phyloP scores from a whole-genome alignment of 1,140 invertebrate genomes.

The Aricia agestis region DNA sequence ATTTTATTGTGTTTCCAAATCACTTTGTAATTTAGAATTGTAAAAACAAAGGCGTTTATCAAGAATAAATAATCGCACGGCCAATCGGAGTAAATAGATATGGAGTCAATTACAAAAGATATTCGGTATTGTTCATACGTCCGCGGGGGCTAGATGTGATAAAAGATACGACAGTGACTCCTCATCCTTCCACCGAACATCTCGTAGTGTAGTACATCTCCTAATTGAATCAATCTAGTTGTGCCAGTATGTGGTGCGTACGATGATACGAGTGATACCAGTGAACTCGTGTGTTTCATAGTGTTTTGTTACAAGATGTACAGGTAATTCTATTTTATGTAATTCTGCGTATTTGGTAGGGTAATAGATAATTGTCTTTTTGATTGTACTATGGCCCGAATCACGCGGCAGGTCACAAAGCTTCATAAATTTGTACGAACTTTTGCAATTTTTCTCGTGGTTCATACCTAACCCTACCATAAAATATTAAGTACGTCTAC shows the following conservation, averaged over 20 bases:
- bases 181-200: conserved; percentile 55
- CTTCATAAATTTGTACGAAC: too few species aligned
- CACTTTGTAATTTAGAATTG: conserved; percentile 10
- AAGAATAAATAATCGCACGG: conserved; percentile 54
- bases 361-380: neutral
- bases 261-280: conserved; percentile 24
- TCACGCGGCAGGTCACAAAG: too few species aligned
- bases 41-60: conserved; percentile 53
- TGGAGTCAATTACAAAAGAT: conserved; percentile 46
- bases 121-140: conserved; percentile 50
- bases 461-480: too few species aligned
- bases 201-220: conserved; percentile 27
- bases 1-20: conserved; percentile 12
- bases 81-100: conserved; percentile 67
- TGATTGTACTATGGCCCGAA: too few species aligned
- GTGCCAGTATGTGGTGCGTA: conserved; percentile 35
- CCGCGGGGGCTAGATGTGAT: conserved; percentile 44
- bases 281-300: conserved; percentile 19
- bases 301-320: conserved; percentile 30
- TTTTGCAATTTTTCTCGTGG: too few species aligned
- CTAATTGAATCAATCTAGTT: conserved; percentile 68
- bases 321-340: conserved; percentile 28
- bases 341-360: too few species aligned
- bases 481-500: too few species aligned
- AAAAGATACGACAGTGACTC: conserved; percentile 63